phyloP scores from a whole-genome alignment of 1,140 invertebrate species.

The Philotrypesis tridentata region DNA sequence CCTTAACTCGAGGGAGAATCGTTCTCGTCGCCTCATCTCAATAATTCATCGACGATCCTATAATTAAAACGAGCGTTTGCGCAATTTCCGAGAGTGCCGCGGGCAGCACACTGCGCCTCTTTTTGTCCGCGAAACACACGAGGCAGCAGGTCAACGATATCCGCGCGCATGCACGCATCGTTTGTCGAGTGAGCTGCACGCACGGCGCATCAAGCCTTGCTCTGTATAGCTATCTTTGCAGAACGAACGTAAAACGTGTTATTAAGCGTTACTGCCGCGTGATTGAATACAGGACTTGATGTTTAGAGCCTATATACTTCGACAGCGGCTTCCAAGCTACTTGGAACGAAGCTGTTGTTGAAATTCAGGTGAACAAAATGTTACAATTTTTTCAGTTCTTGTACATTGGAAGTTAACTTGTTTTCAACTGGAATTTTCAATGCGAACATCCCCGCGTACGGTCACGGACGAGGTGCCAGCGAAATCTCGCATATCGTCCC shows the following conservation, averaged over 20 bases:
- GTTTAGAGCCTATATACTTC: neutral
- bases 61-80: conserved; percentile 63
- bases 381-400: no score
- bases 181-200: conserved; percentile 38
- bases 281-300: conserved; percentile 13
- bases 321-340: no score
- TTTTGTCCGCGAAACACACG: conserved; percentile 42
- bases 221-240: neutral
- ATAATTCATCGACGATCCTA: conserved; percentile 65
- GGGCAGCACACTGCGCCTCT: conserved; percentile 48
- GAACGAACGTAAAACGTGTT: neutral
- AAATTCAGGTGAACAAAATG: no score
- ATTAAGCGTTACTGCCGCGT: conserved; percentile 13
- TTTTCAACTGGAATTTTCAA: no score
- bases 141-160: conserved; percentile 65
- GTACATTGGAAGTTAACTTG: no score
- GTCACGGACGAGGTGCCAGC: no score
- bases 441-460: no score
- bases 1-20: neutral
- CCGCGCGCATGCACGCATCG: conserved; percentile 58
- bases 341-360: no score
- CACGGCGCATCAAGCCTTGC: neutral
- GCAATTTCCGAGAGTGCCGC: conserved; percentile 66
- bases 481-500: no score
- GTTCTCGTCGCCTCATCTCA: conserved; percentile 58